Evolutionary conservation across 2,888 invertebrate species (phyloP), one percentile per base, ranked within the genome.

Genomic region (Sisyra terminalis): DNA sequence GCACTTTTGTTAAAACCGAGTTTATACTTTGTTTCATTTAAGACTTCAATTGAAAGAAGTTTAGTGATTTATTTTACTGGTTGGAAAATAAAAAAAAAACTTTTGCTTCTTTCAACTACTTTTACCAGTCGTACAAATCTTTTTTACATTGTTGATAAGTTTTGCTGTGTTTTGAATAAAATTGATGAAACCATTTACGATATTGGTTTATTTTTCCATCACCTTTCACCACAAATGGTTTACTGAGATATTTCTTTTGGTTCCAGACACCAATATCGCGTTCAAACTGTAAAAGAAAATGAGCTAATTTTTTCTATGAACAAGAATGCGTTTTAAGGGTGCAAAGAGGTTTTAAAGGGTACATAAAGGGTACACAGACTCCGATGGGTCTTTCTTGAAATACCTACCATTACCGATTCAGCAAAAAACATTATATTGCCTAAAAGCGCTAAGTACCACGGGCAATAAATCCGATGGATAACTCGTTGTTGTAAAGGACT

Each of bases 231-330:
- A 87, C 68, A 0, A 78, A 54, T 0, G 90, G 89, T 1, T 75
- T 73, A 29, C 69, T 70, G 0, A 76, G 64, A 57, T 75, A 90
- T 8, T 68, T 69, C 55, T 92, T 92, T 60, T 78, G 78, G 57
- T 89, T 89, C 92, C 92, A 92, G 3, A 92, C 75, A 47, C 69
- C 69, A 0, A 90, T 73, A 57, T 92, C 92, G 0, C 90, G 69
- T 57, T 86, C 79, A 52, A 90, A 77, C 85, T 87, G 63, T 8
- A 64, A 37, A 17, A 43, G 24, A 24, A 18, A 18, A 18, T 13
- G 14, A 10, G n/a, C 10, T 2, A 11, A n/a, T n/a, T n/a, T n/a
- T 2, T 9, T 35, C 3, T 35, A 10, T 10, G 7, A 7, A 7
- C 7, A 35, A 10, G 11, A 35, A 35, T 10, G 11, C 8, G 11